Evolutionary conservation across 1,140 invertebrate genomes (phyloP), one percentile per base, ranked within the genome.

Genomic region (Marisa cornuarietis): DNA sequence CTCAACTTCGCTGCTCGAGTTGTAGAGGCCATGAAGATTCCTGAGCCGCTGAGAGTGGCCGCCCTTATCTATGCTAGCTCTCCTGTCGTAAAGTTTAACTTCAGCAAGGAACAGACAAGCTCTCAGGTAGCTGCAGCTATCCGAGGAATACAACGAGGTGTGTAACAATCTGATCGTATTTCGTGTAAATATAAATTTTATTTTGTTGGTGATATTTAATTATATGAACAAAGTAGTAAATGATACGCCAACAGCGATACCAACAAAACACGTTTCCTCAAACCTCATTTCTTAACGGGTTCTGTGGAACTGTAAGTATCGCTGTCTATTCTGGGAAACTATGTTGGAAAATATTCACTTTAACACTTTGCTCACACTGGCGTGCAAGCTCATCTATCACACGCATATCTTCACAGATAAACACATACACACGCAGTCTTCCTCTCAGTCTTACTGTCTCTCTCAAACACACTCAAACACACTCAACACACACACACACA

Each of bases 1-100:
- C 81, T 84, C 66, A 58, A 73, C 18, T 86, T 86, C 49, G 74
- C 83, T 13, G 68, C 71, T 18, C 75, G 79, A 3, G 77, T 83
- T 31, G 66, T 83, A 9, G 58, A 79, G 31, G 31, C 20, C 5
- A 49, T 82, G 54, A 31, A 54, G 26, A 75, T 83, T 62, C 76
- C 76, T 20, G 22, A 26, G 42, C 18, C 24, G 49, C 42, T 54
- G 10, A 65, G 80, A 22, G 81, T 86, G 10, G 31, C 78, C 81
- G 14, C 65, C 14, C 31, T 77, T 63, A 77, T 77, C 51, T 77
- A 66, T 24, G 76, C 18, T 0, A 8, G 0, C 63, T 10, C 8
- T 9, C 63, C 76, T 63, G 68, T 65, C 5, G 42, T 52, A 7
- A 24, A 77, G 63, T 77, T 77, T 52, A 14, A 26, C 63, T 77